Evolutionary conservation across 2,888 invertebrate genomes (phyloP), one percentile per base, ranked within the genome.

Genomic region (Hydraecia micacea): DNA sequence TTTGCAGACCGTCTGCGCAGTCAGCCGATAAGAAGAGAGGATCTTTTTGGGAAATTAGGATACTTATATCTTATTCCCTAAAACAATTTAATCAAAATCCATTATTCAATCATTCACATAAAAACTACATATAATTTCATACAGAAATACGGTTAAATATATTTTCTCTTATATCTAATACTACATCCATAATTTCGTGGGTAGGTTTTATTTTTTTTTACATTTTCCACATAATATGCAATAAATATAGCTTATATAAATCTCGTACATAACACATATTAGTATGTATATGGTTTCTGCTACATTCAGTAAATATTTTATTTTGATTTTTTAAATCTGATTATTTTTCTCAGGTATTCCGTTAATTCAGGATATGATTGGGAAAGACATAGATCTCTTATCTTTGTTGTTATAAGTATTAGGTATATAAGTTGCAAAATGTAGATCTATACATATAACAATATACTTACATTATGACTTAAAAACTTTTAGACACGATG

Each of bases 111-210:
- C 93, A 94, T 95, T 93, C 96, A 96, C 96, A 96, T 97, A 96
- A 95, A 96, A 96, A 96, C 96, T 96, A 97, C 97, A 96, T 97
- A 96, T 97, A 96, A 97, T 97, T 96, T 96, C 96, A 96, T 97
- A 97, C 96, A 96, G 97, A 97, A 97, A 97, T 97, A 97, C 96
- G 97, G 94, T 96, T 97, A 97, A 95, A 96, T 97, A 97, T 96
- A 96, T 96, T 96, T 92, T 95, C 94, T 93, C 95, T 96, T 96
- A 96, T 83, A 75, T 75, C 93, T 95, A 96, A 93, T 92, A 93
- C 96, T 96, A 96, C 96, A 95, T 94, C 94, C 91, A 94, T 95
- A 94, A 92, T 94, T 95, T 95, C 91, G 91, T 94, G 93, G 92
- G 92, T 94, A 94, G 91, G 90, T 92, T 89, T 92, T 91, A 66